Evolutionary conservation across 2,888 invertebrate genomes (phyloP).

Genomic region (Anagyrus pseudococci): DNA sequence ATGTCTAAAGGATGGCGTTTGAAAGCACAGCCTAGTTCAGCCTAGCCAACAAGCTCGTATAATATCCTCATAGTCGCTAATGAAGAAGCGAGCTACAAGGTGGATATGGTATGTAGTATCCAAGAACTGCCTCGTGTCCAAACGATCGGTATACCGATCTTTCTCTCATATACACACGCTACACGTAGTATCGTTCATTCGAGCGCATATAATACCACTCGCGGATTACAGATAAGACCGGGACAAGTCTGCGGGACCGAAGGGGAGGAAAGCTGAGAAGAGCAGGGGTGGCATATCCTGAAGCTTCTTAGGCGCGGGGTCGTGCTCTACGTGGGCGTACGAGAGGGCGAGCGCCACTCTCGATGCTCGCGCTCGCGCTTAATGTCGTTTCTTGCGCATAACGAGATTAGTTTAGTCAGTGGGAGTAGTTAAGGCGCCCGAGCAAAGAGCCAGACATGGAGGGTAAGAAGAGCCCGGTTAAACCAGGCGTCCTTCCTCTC

Average conservation of each 20-base stretch:
- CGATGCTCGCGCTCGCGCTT: background rate
- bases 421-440: constrained; percentile 38
- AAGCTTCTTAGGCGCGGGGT: constrained; percentile 26
- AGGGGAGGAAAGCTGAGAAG: background rate
- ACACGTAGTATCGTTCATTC: no score
- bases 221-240: constrained; percentile 30
- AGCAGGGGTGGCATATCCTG: background rate
- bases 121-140: constrained; percentile 12
- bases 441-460: constrained; percentile 4
- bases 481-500: no score
- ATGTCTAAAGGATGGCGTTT: no score
- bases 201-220: no score
- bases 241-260: constrained; percentile 11
- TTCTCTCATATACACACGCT: no score
- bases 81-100: background rate
- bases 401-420: constrained; percentile 48
- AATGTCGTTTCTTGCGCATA: constrained; percentile 45
- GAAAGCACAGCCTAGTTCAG: no score
- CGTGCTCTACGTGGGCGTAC: constrained; percentile 16
- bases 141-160: no score
- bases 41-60: no score
- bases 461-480: constrained; percentile 1
- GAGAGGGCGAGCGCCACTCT: no score
- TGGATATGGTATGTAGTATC: background rate
- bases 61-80: no score